Evolutionary conservation across 1,140 invertebrate genomes (phyloP).

Genomic region (Maconellicoccus hirsutus): DNA sequence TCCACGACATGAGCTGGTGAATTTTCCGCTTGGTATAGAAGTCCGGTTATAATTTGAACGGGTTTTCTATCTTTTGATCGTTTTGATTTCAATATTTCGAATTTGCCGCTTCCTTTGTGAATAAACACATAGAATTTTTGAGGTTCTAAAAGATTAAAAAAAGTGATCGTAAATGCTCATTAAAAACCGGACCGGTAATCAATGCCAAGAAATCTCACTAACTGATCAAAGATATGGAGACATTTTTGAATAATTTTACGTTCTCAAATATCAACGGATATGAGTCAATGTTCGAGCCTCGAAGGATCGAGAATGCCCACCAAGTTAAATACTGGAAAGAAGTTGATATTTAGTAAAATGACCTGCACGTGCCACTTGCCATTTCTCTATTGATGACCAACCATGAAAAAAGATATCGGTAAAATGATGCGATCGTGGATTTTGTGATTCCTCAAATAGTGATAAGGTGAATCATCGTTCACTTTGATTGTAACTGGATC

Average conservation of each 20-base stretch:
- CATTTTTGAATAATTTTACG: neutral
- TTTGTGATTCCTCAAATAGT: neutral
- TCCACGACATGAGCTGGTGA: neutral
- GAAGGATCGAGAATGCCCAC: neutral
- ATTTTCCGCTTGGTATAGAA: neutral
- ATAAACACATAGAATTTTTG: neutral
- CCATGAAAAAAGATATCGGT: neutral
- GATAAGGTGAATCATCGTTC: neutral
- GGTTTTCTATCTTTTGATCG: neutral
- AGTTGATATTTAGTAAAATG: neutral
- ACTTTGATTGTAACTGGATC: neutral
- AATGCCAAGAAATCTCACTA: too few relatives aligned
- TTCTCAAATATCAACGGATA: neutral
- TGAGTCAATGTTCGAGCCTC: neutral
- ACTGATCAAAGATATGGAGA: too few relatives aligned
- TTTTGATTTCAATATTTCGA: neutral
- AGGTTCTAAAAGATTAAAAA: neutral
- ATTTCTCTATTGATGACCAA: too few relatives aligned
- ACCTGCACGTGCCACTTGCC: too few relatives aligned
- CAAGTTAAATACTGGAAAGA: neutral
- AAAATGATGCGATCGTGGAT: neutral
- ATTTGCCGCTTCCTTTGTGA: neutral
- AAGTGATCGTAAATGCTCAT: too few relatives aligned
- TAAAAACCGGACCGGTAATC: too few relatives aligned
- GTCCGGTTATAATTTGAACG: neutral